These are phyloP conservation scores for Sebastiscus albofasciatus DNA, from an alignment of 2,797 vertebrate genomes.

Conservation along the genomic window DNA sequence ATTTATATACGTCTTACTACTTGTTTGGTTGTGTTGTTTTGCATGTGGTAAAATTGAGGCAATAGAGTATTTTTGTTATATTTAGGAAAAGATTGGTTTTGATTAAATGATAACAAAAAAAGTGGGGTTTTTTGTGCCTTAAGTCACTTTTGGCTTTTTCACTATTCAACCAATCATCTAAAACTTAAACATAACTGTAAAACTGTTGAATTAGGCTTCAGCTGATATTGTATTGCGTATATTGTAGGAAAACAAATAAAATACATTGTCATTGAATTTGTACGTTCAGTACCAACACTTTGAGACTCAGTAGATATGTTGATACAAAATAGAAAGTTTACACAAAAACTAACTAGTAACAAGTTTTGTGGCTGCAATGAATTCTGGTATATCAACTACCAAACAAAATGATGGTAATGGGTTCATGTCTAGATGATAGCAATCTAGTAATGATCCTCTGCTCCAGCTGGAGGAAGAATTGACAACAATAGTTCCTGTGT, in stretches of 20 bases:
- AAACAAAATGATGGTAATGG: slow-evolving; percentile 17
- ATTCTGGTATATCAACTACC: not conserved
- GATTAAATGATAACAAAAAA: not conserved
- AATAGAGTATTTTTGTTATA: not conserved
- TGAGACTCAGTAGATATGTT: not conserved
- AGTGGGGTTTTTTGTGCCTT: not conserved
- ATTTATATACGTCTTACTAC: not conserved
- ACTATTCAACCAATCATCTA: not conserved
- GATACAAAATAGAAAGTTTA: not conserved
- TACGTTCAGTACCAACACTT: not conserved
- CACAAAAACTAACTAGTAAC: not conserved
- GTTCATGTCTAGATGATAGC: slow-evolving; percentile 35
- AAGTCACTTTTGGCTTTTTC: not conserved
- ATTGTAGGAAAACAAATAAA: not conserved
- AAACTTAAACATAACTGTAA: not conserved
- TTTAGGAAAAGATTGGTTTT: not conserved
- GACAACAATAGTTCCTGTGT: slow-evolving; percentile 50
- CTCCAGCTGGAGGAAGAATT: slow-evolving; percentile 61
- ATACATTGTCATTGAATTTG: not conserved
- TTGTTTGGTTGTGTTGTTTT: not conserved
- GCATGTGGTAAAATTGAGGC: not conserved
- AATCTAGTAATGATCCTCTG: slow-evolving; percentile 24
- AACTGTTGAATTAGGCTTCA: not conserved
- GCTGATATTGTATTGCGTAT: not conserved
- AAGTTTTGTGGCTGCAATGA: not conserved